Conservation (phyloP, 2,888 invertebrate species). For the Cheilosia vulpina region DNA sequence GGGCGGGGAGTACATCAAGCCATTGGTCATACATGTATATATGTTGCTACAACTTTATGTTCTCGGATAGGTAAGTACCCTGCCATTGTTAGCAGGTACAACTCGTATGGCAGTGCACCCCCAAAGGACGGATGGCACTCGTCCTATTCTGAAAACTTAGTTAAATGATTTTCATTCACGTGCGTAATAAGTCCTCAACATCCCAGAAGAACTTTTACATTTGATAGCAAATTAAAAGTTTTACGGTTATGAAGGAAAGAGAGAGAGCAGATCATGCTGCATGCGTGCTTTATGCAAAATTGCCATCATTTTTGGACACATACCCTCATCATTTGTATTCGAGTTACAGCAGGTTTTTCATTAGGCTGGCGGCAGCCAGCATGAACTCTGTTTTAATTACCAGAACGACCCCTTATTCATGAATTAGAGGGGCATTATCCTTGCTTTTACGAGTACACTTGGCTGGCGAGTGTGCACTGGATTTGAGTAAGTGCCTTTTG, state of each 20-base stretch:
- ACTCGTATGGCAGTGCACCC: not conserved
- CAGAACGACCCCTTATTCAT: conserved; percentile 27
- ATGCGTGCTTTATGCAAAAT: conserved; percentile 60
- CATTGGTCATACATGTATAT: conserved; percentile 16
- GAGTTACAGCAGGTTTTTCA: conserved; percentile 30
- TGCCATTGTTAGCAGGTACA: conserved; percentile 36
- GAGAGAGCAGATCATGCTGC: conserved; percentile 25
- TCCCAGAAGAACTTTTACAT: conserved; percentile 46
- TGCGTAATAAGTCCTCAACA: not conserved
- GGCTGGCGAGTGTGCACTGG: conserved; percentile 29
- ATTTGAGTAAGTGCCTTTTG: conserved; percentile 24
- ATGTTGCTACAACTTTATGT: not conserved
- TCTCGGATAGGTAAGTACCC: conserved; percentile 35
- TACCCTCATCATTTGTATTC: conserved; percentile 45
- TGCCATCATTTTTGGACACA: conserved; percentile 48
- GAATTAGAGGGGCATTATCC: conserved; percentile 41
- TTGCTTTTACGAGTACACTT: conserved; percentile 56
- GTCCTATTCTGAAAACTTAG: conserved; percentile 38
- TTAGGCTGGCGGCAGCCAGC: conserved; percentile 26
- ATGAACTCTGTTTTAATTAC: conserved; percentile 62
- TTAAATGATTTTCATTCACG: conserved; percentile 37
- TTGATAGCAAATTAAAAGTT: conserved; percentile 69
- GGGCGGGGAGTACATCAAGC: not conserved
- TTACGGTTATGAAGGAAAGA: conserved; percentile 63
- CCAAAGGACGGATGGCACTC: not conserved